These are phyloP conservation scores for Bubalus kerabau DNA, from an alignment of 2,113 vertebrate genomes.

Conservation along the genomic window DNA sequence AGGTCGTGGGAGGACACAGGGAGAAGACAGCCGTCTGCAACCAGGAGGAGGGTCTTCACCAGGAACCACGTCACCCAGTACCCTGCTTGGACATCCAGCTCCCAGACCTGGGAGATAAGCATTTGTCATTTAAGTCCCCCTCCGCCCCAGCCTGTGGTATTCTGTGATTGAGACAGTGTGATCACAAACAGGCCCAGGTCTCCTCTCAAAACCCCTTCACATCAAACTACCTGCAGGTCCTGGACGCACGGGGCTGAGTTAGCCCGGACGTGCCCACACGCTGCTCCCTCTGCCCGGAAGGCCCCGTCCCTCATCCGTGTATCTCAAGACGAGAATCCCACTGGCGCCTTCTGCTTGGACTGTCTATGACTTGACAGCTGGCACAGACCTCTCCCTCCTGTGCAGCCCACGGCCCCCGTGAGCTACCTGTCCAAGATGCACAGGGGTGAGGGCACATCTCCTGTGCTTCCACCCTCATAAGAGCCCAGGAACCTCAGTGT, in stretches of 20 bases:
- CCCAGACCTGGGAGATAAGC: background rate
- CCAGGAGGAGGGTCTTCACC: background rate
- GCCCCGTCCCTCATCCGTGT: fast-evolving
- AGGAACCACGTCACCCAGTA: background rate
- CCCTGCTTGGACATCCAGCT: fast-evolving
- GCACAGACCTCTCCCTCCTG: fast-evolving
- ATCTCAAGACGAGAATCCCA: background rate
- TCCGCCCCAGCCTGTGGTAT: background rate
- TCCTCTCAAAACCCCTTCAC: background rate
- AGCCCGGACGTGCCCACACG: fast-evolving
- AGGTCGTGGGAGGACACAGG: background rate
- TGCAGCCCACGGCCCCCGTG: fast-evolving
- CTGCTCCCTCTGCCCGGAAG: background rate
- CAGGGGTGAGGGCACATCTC: background rate
- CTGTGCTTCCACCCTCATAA: fast-evolving
- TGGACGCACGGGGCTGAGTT: fast-evolving
- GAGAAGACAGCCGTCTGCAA: fast-evolving
- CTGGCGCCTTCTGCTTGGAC: background rate
- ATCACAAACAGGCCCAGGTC: background rate
- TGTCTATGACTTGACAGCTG: background rate
- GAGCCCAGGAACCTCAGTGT: background rate
- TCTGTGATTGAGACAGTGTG: background rate
- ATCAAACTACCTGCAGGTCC: background rate
- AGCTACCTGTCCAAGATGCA: background rate
- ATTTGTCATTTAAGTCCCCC: background rate